These are phyloP conservation scores for Phortica variegata DNA, from an alignment of 1,140 invertebrate species.

Conservation along the genomic window DNA sequence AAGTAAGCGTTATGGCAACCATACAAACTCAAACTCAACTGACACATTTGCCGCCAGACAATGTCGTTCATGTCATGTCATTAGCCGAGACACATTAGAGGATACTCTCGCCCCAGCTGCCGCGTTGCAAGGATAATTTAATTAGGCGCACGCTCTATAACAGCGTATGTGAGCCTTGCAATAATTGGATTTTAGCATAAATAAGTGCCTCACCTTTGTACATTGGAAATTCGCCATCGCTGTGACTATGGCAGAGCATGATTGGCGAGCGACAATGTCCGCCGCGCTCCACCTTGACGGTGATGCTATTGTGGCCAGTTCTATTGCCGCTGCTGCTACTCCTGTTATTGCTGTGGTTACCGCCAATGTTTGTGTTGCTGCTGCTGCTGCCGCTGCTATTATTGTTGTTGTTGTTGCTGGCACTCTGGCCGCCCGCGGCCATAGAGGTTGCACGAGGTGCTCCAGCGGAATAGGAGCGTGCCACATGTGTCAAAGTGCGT, in stretches of 20 bases:
- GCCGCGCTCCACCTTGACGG: conserved; percentile 38
- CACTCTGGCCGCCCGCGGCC: background rate
- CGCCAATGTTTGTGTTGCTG: background rate
- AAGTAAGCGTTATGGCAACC: conserved; percentile 19
- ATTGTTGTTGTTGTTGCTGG: conserved; percentile 5
- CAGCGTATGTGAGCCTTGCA: too few relatives aligned
- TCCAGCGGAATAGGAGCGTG: conserved; percentile 48
- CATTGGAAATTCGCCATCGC: conserved; percentile 77
- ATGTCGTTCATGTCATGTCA: too few relatives aligned
- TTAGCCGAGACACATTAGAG: too few relatives aligned
- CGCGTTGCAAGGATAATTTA: too few relatives aligned
- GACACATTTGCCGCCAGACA: too few relatives aligned
- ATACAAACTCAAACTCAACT: too few relatives aligned
- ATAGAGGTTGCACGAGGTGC: conserved; percentile 24
- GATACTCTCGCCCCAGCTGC: too few relatives aligned
- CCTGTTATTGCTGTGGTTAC: background rate
- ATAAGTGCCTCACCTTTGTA: conserved; percentile 63
- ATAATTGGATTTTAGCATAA: too few relatives aligned
- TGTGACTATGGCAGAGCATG: conserved; percentile 79
- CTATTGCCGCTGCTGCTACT: conserved; percentile 2
- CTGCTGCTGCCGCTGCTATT: conserved; percentile 9
- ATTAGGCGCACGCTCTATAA: too few relatives aligned
- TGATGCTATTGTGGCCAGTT: conserved; percentile 29
- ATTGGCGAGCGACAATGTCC: conserved; percentile 65
- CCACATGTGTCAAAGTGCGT: conserved; percentile 46